These are phyloP conservation scores for Salmo trutta DNA, from an alignment of 2,797 vertebrate species.

Conservation along the genomic window DNA sequence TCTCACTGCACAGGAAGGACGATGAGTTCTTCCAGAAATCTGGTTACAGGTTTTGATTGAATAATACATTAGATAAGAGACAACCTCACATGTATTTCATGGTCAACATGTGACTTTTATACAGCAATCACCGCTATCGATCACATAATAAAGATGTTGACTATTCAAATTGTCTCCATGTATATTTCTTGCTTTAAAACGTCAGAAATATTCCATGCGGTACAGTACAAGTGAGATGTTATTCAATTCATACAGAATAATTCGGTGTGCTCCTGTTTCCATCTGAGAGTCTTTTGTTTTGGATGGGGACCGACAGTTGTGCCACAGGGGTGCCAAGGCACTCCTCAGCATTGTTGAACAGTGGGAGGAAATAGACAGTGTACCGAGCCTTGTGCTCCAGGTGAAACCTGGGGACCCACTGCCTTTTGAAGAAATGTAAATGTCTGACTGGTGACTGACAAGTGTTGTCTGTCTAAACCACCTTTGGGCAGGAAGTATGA, in stretches of 20 bases:
- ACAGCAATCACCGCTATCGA: not conserved
- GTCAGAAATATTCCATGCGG: not conserved
- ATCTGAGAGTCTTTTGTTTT: slow-evolving; percentile 46
- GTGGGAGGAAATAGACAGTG: not conserved
- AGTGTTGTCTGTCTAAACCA: slow-evolving; percentile 33
- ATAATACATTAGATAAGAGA: not conserved
- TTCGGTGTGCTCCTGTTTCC: slow-evolving; percentile 22
- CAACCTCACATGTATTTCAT: not conserved
- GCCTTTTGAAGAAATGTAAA: slow-evolving; percentile 80
- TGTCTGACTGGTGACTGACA: slow-evolving; percentile 68
- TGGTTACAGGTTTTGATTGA: not conserved
- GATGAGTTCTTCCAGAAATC: not conserved
- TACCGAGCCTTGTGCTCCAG: slow-evolving; percentile 40
- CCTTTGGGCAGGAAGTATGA: not conserved
- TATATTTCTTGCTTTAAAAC: slow-evolving; percentile 14
- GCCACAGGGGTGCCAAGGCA: slow-evolving; percentile 36
- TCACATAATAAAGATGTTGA: not conserved
- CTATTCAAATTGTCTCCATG: not conserved
- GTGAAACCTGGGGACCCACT: slow-evolving; percentile 62
- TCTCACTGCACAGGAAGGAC: slow-evolving; percentile 2
- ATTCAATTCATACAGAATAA: slow-evolving; percentile 30
- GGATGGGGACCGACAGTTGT: slow-evolving; percentile 32
- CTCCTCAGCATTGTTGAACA: slow-evolving; percentile 62
- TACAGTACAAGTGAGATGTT: slow-evolving; percentile 20
- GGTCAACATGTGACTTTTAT: not conserved